Evolutionary conservation across 2,113 vertebrate species (phyloP).

Genomic region (Oenanthe oenanthe): DNA sequence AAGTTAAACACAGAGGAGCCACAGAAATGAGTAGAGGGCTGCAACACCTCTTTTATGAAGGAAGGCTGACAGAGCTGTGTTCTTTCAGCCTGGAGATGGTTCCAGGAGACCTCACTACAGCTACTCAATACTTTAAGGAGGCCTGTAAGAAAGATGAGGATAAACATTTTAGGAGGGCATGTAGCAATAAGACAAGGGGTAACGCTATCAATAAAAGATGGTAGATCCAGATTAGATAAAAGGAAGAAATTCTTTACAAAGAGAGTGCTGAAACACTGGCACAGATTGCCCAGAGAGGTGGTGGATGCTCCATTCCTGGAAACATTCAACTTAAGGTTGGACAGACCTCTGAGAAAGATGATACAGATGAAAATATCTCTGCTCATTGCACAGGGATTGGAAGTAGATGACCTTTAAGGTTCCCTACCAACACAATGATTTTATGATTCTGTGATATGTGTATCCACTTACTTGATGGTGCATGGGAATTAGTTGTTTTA

Average conservation of each 20-base stretch:
- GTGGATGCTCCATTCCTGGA: neutral
- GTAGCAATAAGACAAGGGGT: neutral
- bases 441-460: neutral
- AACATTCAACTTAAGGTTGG: neutral
- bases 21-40: neutral
- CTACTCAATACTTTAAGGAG: neutral
- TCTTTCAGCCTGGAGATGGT: neutral
- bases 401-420: neutral
- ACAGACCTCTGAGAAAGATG: neutral
- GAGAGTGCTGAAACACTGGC: neutral
- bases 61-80: neutral
- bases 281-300: too few species aligned
- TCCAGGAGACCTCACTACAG: neutral
- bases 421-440: neutral
- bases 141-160: neutral
- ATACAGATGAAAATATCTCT: neutral
- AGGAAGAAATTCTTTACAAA: neutral
- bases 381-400: neutral
- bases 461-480: neutral
- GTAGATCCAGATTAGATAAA: neutral
- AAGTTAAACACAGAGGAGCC: neutral
- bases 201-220: neutral
- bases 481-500: neutral
- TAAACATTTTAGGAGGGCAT: neutral
- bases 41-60: neutral